Evolutionary conservation across 2,797 vertebrate species (phyloP), one percentile per base, ranked within the genome.

Genomic region (Streptopelia turtur): DNA sequence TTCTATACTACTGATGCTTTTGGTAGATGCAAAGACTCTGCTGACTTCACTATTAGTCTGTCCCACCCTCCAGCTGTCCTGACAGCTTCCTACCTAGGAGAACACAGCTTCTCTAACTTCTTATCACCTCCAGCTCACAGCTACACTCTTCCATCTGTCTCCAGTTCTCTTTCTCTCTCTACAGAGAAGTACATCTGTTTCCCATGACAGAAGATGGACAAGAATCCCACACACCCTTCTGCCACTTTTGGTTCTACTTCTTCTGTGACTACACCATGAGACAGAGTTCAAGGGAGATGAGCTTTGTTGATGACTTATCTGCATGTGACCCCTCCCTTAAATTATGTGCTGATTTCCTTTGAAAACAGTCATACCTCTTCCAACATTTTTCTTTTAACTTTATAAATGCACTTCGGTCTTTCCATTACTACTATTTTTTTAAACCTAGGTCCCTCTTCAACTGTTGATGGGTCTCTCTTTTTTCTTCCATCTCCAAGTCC

Each of bases 191-290:
- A 28, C 71, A 86, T 53, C 47, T 64, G n/a, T 69, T 91, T 78
- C 79, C 59, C 20, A 16, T 6, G 45, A 79, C 17, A 85, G 37
- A 69, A 55, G 43, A 64, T 49, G 75, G 89, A 63, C 57, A 53
- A 49, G 92, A 60, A 96, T 72, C 76, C 69, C 76, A 89, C 70
- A 61, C 63, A 80, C n/a, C n/a, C 69, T 89, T 78, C 90, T 95
- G 83, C 37, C 65, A 31, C 33, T 64, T 47, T 53, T 72, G 37
- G 30, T 91, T 53, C 80, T 59, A 50, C 57, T 85, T 65, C 12
- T 92, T 49, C 41, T 81, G 28, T 72, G 72, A 55, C 45, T 69
- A 43, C 16, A 47, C 45, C 1, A 0, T 53, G 61, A 84, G 64
- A 77, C 7, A 0, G 11, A 80, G 30, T 69, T 64, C 45, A 76